These are phyloP conservation scores for Andrena haemorrhoa DNA, from an alignment of 2,888 invertebrate species.

Conservation along the genomic window DNA sequence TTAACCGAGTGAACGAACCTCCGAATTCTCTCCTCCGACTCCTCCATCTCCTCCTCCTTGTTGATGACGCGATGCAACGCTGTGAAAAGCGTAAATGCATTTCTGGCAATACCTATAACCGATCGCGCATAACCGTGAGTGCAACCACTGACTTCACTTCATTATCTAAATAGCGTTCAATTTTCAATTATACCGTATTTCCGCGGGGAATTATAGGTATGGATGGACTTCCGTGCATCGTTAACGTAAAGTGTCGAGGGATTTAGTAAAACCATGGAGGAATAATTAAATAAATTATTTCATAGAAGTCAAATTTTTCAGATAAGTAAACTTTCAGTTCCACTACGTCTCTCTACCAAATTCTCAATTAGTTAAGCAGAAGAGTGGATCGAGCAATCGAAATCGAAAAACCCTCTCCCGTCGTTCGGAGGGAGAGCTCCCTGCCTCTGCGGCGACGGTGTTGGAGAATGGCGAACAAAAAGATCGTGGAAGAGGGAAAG, in stretches of 20 bases:
- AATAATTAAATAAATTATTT: too few relatives aligned
- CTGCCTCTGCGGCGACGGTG: background rate
- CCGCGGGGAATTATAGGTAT: background rate
- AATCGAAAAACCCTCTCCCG: background rate
- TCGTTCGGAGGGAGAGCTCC: background rate
- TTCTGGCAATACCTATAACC: too few relatives aligned
- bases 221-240: slow-evolving; percentile 33
- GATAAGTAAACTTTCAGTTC: too few relatives aligned
- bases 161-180: too few relatives aligned
- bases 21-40: slow-evolving; percentile 44
- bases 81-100: too few relatives aligned
- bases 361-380: background rate
- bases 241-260: slow-evolving; percentile 33
- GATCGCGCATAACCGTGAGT: too few relatives aligned
- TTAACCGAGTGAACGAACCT: slow-evolving; percentile 65
- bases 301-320: too few relatives aligned
- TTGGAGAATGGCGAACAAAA: slow-evolving; percentile 30
- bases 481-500: background rate
- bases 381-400: background rate
- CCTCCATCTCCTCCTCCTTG: background rate
- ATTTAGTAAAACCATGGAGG: background rate
- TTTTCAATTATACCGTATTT: background rate
- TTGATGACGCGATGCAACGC: slow-evolving; percentile 8
- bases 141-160: too few relatives aligned
- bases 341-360: background rate